Base-by-base conservation (phyloP, 92 coral and sea anemone species). In the Porites cylindrica region DNA sequence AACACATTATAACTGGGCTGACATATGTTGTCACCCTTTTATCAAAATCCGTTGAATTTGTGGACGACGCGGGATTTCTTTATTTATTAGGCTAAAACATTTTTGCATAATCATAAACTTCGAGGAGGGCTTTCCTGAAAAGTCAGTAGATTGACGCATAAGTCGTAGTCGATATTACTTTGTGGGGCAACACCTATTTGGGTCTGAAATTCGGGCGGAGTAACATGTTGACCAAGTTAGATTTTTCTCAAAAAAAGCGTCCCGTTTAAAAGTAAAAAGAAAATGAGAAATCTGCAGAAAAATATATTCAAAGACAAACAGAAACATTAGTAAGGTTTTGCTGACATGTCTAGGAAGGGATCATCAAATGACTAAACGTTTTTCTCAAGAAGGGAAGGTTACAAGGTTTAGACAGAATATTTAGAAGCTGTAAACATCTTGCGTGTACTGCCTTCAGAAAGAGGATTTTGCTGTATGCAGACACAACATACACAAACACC, bases 401-500 rank as follows among this genome's bases (percentile, higher is more conserved):
- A 11, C 16, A 51, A 54, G 26, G 32, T 68, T 7, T 19, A 26
- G 51, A 14, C 72, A 88, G 67, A 70, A 88, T 78, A 82, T 76
- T 79, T 85, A 72, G 75, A n/a, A 62, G 64, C 79, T 32, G 78
- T 83, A 93, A 93, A 95, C 90, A 91, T 71, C 26, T 65, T 79
- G 60, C 90, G 72, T 87, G 90, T 86, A 81, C 79, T 88, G 73
- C 82, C 87, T 72, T 66, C 60, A 66, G 87, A 79, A 82, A 88
- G 89, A 84, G 92, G 96, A 93, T 95, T 93, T 91, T 68, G 92
- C 38, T 85, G 88, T 92, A 88, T 85, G 74, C 87, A 81, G 90
- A 88, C 91, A 91, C 66, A 81, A 65, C 74, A 60, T 70, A 65
- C 89, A 70, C 94, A 94, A 93, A 94, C 88, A 94, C 85, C 60